Evolutionary conservation across 2,888 invertebrate genomes (phyloP), one percentile per base, ranked within the genome.

Genomic region (Spilarctia lutea): DNA sequence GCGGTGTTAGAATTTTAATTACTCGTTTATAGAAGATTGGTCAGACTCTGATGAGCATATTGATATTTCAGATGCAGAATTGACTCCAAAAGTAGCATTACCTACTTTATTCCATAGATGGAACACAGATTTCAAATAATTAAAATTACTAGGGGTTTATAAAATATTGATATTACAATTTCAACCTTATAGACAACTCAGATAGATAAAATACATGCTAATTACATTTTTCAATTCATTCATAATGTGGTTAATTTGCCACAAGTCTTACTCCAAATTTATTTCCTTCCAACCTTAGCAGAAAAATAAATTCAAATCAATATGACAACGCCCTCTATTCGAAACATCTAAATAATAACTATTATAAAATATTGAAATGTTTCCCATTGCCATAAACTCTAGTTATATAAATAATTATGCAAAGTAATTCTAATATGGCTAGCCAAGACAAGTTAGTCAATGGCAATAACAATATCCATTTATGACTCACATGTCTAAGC

Each of bases 1-100:
- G 88, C 87, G 88, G 86, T 86, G 86, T 86, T 91, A 89, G 87
- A 93, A 91, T 92, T 92, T 91, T 91, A 92, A 92, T 91, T 89
- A 87, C 86, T 85, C 84, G 89, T 89, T 84, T 42, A 63, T 71
- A 42, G 16, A 60, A 71, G 81, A 87, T 86, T 84, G 83, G 80
- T 81, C 85, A 77, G 79, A 83, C 72, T 83, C 73, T 74, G 79
- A 74, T 72, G 70, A 56, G 68, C 68, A 72, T 82, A 68, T 83
- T 75, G 78, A 78, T 81, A 78, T 63, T 75, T 74, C 27, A 82
- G 73, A 77, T 78, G 73, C 45, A 73, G 71, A 42, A 74, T 78
- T 71, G 48, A 63, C 10, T 63, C 39, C 18, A 18, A 63, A 63
- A 63, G 30, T 60, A 16, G 27, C 33, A 3, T 24, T 35, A 11